Evolutionary conservation across 2,113 vertebrate genomes (phyloP).

Genomic region (Sylvicapra grimmia): DNA sequence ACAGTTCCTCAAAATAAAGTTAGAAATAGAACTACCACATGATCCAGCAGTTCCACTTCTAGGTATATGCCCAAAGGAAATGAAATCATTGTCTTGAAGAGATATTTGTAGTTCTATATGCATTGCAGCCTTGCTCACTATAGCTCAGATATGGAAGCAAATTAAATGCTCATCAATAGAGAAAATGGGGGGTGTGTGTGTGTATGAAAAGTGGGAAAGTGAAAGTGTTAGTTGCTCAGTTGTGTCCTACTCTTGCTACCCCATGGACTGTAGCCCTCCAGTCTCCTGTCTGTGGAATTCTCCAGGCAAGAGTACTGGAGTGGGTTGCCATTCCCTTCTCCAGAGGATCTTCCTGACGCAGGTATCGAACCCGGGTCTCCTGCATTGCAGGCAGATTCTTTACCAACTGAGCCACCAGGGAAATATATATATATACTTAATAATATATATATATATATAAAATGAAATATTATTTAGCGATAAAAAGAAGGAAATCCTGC

Average conservation of each 20-base stretch:
- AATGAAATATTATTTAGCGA: not conserved
- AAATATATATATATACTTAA: not conserved
- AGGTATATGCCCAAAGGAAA: not conserved
- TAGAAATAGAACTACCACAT: not conserved
- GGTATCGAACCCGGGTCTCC: not conserved
- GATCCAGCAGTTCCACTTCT: not conserved
- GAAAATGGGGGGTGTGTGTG: not conserved
- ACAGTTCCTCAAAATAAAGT: not conserved
- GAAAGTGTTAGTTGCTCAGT: not conserved
- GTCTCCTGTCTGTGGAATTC: not conserved
- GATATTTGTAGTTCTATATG: not conserved
- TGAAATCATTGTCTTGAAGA: not conserved
- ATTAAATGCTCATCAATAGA: not conserved
- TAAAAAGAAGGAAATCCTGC: not conserved
- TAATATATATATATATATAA: no score
- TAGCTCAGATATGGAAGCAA: not conserved
- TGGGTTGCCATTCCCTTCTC: not conserved
- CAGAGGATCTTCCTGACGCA: not conserved
- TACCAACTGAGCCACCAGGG: not conserved
- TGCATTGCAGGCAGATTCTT: not conserved
- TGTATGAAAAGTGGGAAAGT: not conserved
- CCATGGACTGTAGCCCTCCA: not conserved
- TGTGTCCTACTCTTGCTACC: not conserved
- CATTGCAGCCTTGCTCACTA: not conserved
- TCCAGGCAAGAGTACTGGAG: not conserved